A percentile compares a stretch with the other conserved stretches of the same genome.
Evolutionary conservation across 2,888 invertebrate species (phyloP).

Genomic region (Herminia tarsipennalis): DNA sequence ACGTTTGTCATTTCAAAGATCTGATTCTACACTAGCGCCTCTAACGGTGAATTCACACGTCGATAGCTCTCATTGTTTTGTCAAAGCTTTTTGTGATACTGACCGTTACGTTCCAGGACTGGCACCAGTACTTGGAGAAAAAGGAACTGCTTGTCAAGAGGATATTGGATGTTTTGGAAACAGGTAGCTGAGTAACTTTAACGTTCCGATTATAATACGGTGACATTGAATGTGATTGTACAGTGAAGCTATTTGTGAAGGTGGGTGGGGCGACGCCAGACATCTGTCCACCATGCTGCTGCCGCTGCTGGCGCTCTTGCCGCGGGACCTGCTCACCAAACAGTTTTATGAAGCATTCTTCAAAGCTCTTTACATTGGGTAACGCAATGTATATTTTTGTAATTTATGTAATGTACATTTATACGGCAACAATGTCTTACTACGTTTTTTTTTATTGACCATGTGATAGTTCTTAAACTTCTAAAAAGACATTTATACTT

Average conservation of each 20-base stretch:
- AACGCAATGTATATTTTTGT: too few species aligned
- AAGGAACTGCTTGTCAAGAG: constrained; percentile 87
- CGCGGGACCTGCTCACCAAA: constrained; percentile 77
- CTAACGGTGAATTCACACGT: too few species aligned
- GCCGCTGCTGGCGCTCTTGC: constrained; percentile 90
- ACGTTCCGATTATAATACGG: not conserved
- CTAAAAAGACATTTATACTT: too few species aligned
- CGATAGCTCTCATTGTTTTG: too few species aligned
- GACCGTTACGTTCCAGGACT: constrained; percentile 86
- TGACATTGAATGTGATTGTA: not conserved
- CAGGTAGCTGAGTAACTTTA: constrained; percentile 47
- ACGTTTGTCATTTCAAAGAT: too few species aligned
- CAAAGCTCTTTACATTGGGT: constrained; percentile 89
- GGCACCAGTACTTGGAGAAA: constrained; percentile 89
- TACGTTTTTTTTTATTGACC: too few species aligned
- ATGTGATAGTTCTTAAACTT: too few species aligned
- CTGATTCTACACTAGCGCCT: too few species aligned
- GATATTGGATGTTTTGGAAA: constrained; percentile 64
- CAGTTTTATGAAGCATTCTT: constrained; percentile 89
- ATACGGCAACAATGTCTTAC: too few species aligned
- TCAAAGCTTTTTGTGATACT: too few species aligned
- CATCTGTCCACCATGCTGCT: constrained; percentile 90
- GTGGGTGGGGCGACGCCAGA: constrained; percentile 91
- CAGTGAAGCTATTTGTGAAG: constrained; percentile 53
- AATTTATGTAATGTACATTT: too few species aligned